Evolutionary conservation across 2,888 invertebrate species (phyloP), one percentile per base, ranked within the genome.

Genomic region (Hydropsyche betteni): DNA sequence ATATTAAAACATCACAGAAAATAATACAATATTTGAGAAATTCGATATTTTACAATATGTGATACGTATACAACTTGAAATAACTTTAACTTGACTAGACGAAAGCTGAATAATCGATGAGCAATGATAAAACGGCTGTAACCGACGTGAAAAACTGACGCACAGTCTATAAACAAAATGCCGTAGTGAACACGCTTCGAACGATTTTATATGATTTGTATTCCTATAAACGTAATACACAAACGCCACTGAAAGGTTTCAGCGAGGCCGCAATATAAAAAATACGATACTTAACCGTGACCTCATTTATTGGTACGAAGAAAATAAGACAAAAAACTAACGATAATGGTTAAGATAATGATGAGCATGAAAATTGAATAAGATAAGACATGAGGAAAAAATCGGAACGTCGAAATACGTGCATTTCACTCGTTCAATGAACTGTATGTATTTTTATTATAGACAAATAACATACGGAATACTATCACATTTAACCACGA

Each of bases 241-340:
- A 55, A n/a, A 55, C 55, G 4, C 55, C 16, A 55, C 16, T 55
- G n/a, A 55, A 55, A 55, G 55, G 55, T 16, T 55, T 16, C 55
- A 55, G 16, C 55, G 55, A 55, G 55, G 55, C 12, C 55, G 55
- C n/a, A 55, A 55, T 14, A 55, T 55, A n/a, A 55, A 14, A 55
- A 55, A 55, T 16, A 55, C 12, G 4, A 0, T 16, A 16, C 64
- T 64, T 64, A 64, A 64, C 64, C 64, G 64, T 64, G 64, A 64
- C 64, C 64, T n/a, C 34, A 36, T n/a, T 64, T 10, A 34, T 36
- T 33, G 24, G 34, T 34, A 34, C 64, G n/a, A 33, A 36, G 33
- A 12, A 16, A 58, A 58, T 58, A 16, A 16, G 14, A 58, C 24
- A 16, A 2, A 24, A 24, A 64, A 36, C 34, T 36, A 34, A 34